These are phyloP conservation scores for Apamea sordens DNA, from an alignment of 2,888 invertebrate genomes.

Conservation along the genomic window DNA sequence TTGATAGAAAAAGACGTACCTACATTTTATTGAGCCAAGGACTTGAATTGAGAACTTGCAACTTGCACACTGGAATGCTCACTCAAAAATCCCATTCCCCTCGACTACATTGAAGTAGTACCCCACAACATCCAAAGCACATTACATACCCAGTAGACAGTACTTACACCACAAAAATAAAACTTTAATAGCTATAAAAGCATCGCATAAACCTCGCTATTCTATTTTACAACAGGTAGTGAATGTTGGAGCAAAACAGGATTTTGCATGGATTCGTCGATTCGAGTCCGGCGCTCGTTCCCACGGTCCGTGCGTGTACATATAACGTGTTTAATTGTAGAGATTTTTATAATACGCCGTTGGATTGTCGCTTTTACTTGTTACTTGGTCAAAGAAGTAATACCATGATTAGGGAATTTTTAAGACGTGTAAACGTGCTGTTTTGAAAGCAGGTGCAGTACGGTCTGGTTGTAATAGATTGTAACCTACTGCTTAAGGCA, in stretches of 20 bases:
- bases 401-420: background rate
- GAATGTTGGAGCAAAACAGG: constrained; percentile 69
- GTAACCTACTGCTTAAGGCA: constrained; percentile 44
- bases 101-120: background rate
- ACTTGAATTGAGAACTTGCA: background rate
- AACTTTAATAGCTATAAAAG: constrained; percentile 45
- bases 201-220: constrained; percentile 50
- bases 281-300: constrained; percentile 66
- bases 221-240: constrained; percentile 65
- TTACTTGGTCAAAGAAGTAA: constrained; percentile 28
- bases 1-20: background rate
- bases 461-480: constrained; percentile 34
- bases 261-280: constrained; percentile 72
- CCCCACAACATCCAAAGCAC: background rate
- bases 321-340: constrained; percentile 70
- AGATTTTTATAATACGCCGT: constrained; percentile 62
- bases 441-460: constrained; percentile 30
- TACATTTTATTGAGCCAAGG: background rate
- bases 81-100: background rate
- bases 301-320: constrained; percentile 66
- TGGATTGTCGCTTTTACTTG: constrained; percentile 57
- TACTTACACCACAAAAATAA: constrained; percentile 45
- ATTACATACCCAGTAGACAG: constrained; percentile 17
- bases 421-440: constrained; percentile 9
- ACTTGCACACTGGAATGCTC: background rate